Evolutionary conservation across 2,113 vertebrate species (phyloP).

Genomic region (Clarias gariepinus): DNA sequence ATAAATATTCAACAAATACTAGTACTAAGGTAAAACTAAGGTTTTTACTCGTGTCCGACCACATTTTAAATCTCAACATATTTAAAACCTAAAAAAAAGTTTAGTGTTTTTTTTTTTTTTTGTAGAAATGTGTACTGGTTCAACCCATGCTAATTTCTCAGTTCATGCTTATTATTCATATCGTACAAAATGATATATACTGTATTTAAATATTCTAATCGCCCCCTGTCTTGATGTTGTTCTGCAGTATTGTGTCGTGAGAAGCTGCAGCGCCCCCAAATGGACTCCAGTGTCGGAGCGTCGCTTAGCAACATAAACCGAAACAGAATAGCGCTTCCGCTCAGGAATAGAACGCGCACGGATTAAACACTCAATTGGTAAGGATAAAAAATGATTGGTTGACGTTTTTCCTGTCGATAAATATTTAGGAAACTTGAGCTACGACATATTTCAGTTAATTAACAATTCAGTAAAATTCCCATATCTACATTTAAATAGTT

Average conservation of each 20-base stretch:
- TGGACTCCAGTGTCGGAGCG: conserved; percentile 37
- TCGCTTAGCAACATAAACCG: conserved; percentile 52
- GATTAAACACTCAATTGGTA: background rate
- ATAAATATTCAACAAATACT: background rate
- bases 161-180: too few species aligned
- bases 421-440: background rate
- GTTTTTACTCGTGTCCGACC: background rate
- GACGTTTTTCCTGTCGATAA: background rate
- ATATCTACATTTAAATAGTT: background rate
- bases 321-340: conserved; percentile 10
- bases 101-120: too few species aligned
- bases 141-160: background rate
- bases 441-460: background rate
- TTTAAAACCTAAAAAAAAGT: background rate
- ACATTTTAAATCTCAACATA: background rate
- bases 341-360: background rate
- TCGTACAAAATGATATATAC: too few species aligned
- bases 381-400: background rate
- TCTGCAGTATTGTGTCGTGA: background rate
- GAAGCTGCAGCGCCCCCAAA: conserved; percentile 27
- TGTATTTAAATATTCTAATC: too few species aligned
- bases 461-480: background rate
- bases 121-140: background rate
- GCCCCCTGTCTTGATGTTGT: background rate
- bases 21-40: too few species aligned